Percentiles rank a stretch among this genome's conserved stretches.
Evolutionary conservation across 2,113 vertebrate species (phyloP).

Genomic region (Balaeniceps rex): DNA sequence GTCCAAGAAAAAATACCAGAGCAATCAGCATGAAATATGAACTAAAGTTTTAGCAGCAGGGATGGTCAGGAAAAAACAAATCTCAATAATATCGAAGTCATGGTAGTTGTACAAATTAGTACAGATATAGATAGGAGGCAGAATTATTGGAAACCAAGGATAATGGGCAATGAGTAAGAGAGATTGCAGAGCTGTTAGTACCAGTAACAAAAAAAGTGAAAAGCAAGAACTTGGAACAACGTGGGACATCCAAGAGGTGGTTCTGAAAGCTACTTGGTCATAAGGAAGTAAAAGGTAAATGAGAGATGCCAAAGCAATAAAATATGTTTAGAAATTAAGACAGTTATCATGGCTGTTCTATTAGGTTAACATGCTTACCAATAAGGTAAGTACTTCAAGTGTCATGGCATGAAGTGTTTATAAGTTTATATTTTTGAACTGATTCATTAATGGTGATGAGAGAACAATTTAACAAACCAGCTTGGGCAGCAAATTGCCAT

Average conservation of each 20-base stretch:
- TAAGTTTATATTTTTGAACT: background rate
- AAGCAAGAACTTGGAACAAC: background rate
- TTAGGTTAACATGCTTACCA: background rate
- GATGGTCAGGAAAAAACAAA: background rate
- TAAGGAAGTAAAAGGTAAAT: background rate
- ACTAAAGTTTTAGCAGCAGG: background rate
- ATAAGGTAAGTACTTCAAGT: background rate
- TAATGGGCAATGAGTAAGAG: background rate
- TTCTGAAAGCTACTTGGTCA: background rate
- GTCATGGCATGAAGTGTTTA: background rate
- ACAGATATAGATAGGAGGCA: background rate
- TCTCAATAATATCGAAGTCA: background rate
- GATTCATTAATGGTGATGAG: background rate
- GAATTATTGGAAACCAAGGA: background rate
- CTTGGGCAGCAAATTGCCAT: background rate
- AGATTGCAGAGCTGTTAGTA: background rate
- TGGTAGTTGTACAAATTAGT: background rate
- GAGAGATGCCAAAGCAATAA: background rate
- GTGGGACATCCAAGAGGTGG: background rate
- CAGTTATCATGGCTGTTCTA: background rate
- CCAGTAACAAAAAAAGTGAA: background rate
- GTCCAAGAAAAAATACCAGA: background rate
- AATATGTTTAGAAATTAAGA: background rate
- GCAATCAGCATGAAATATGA: background rate
- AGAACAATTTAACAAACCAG: background rate